These are phyloP conservation scores for Papilio elwesi DNA, from an alignment of 2,888 invertebrate species.

Conservation along the genomic window DNA sequence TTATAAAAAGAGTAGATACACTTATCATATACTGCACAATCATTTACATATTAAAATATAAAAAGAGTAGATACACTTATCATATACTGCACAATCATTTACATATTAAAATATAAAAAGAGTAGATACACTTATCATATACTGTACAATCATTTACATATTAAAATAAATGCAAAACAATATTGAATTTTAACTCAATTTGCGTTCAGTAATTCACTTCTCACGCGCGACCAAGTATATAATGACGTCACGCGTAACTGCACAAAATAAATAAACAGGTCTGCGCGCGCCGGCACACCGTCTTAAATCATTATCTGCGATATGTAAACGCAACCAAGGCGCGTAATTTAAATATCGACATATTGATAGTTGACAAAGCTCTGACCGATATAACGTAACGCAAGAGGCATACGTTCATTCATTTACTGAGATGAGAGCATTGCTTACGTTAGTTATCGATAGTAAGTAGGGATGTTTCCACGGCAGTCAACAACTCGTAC, in stretches of 20 bases:
- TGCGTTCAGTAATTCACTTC: conserved; percentile 48
- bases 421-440: conserved; percentile 8
- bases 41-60: background rate
- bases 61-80: background rate
- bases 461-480: conserved; percentile 27
- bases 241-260: conserved; percentile 56
- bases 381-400: conserved; percentile 18
- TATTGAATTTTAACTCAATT: background rate
- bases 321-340: background rate
- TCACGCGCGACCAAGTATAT: conserved; percentile 55
- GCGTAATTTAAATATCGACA: conserved; percentile 19
- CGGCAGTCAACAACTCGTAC: conserved; percentile 62
- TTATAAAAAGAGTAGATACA: background rate
- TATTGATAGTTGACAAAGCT: conserved; percentile 3
- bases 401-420: conserved; percentile 19
- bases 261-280: conserved; percentile 43
- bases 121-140: background rate
- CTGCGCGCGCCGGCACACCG: conserved; percentile 47
- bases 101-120: background rate
- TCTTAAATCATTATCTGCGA: conserved; percentile 46
- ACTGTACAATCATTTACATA: background rate
- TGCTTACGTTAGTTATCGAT: conserved; percentile 33
- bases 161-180: background rate
- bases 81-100: background rate
- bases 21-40: background rate